These are phyloP conservation scores for Esperia sulphurella DNA, from an alignment of 2,888 invertebrate species.

Conservation along the genomic window DNA sequence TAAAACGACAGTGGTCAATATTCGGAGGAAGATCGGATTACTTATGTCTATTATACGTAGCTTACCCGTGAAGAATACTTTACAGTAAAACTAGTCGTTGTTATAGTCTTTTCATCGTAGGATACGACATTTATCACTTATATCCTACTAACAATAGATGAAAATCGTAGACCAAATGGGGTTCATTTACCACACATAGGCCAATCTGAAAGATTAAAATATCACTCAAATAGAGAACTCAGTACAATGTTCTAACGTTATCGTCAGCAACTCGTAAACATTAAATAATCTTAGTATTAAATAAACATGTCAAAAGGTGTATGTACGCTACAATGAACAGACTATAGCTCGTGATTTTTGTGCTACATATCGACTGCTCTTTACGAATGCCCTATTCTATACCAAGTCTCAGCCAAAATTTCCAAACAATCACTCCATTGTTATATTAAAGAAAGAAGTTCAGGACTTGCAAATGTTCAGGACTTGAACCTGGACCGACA, in stretches of 20 bases:
- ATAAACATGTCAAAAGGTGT: background rate
- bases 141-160: no score
- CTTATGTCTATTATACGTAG: conserved; percentile 55
- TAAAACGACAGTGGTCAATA: conserved; percentile 10
- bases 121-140: background rate
- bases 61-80: conserved; percentile 43
- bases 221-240: no score
- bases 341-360: background rate
- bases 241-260: no score
- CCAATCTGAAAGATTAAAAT: no score
- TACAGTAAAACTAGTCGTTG: conserved; percentile 24
- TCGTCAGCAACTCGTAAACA: no score
- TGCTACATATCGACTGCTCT: background rate
- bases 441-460: no score
- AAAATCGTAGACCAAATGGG: no score
- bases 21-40: conserved; percentile 38
- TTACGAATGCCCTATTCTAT: conserved; percentile 1
- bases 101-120: background rate
- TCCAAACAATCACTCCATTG: no score
- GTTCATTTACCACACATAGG: no score
- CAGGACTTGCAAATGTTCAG: no score
- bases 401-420: background rate
- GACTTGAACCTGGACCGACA: no score
- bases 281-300: background rate
- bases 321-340: background rate